phyloP scores from a whole-genome alignment of 1,140 invertebrate species.

The Anoplolepis gracilipes region DNA sequence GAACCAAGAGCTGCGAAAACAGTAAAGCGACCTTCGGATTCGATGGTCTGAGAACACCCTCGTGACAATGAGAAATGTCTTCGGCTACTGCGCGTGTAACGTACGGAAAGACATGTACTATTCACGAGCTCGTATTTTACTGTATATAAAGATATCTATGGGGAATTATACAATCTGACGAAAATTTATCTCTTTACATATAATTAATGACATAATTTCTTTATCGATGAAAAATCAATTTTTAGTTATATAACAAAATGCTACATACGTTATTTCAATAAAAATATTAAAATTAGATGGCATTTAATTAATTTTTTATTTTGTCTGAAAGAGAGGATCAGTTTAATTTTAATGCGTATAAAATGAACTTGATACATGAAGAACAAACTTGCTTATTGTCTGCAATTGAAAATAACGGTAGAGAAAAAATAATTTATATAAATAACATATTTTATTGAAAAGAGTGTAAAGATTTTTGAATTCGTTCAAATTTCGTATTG shows the following conservation, averaged over 20 bases:
- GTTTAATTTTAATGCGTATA: no score
- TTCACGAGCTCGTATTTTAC: slow-evolving; percentile 25
- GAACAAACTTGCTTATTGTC: no score
- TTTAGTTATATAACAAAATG: neutral
- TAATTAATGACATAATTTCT: neutral
- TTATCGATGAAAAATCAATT: neutral
- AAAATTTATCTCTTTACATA: neutral
- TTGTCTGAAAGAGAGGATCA: no score
- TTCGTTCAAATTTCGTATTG: no score
- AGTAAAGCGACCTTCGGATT: slow-evolving; percentile 21
- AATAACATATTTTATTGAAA: no score
- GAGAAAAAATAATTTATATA: no score
- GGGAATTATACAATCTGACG: neutral
- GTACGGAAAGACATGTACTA: neutral
- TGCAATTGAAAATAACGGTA: no score
- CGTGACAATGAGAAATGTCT: slow-evolving; percentile 38
- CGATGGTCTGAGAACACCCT: slow-evolving; percentile 23
- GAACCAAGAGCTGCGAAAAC: slow-evolving; percentile 11
- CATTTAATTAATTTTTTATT: no score
- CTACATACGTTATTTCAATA: neutral
- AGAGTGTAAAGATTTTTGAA: no score
- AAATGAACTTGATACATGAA: no score
- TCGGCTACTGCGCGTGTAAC: slow-evolving; percentile 6
- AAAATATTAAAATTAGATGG: neutral
- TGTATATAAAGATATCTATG: slow-evolving; percentile 13